phyloP scores from a whole-genome alignment of 1,140 invertebrate species.

The Hypsibius dujardini region DNA sequence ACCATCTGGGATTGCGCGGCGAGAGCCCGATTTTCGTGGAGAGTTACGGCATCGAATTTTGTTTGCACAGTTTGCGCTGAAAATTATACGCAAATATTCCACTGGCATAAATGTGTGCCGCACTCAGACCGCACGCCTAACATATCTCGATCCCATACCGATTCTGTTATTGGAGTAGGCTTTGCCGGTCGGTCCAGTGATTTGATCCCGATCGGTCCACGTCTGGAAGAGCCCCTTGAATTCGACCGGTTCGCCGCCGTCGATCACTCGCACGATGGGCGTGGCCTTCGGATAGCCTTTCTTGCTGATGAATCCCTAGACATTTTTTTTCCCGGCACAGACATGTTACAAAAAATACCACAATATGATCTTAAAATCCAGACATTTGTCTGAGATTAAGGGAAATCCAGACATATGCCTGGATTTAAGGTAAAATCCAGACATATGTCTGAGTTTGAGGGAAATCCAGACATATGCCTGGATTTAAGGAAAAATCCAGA shows the following conservation, averaged over 20 bases:
- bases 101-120: neutral
- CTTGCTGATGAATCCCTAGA: conserved; percentile 60
- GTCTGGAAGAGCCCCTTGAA: conserved; percentile 60
- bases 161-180: conserved; percentile 26
- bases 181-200: conserved; percentile 26
- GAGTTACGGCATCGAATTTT: conserved; percentile 45
- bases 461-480: no score
- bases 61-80: conserved; percentile 43
- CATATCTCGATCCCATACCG: conserved; percentile 25
- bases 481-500: neutral
- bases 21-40: conserved; percentile 41
- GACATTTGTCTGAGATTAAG: no score
- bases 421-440: no score
- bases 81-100: neutral
- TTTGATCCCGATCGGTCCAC: conserved; percentile 44
- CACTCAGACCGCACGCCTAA: neutral
- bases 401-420: no score
- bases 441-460: no score
- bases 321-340: no score
- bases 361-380: no score
- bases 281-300: conserved; percentile 56
- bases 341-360: no score
- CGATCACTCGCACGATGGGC: conserved; percentile 56
- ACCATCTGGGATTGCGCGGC: conserved; percentile 65
- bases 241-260: conserved; percentile 63